Evolutionary conservation across 2,113 vertebrate genomes (phyloP).

Genomic region (Ptyas mucosa): DNA sequence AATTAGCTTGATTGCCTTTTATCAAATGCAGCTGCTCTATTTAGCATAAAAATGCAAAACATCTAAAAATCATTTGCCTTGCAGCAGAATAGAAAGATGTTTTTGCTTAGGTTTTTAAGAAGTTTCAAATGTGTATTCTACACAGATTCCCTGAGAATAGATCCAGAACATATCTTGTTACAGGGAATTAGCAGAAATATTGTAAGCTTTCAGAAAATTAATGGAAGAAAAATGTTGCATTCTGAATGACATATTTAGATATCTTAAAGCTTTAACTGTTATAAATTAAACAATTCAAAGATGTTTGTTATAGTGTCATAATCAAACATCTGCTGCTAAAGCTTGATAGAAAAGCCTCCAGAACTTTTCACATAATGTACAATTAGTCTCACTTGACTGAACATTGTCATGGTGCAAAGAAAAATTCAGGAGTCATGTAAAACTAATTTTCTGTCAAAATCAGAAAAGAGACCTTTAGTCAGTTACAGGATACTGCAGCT

Average conservation of each 20-base stretch:
- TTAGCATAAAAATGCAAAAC: conserved; percentile 82
- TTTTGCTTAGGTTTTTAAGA: conserved; percentile 79
- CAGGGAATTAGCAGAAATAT: conserved; percentile 77
- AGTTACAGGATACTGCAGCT: not conserved
- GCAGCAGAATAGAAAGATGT: conserved; percentile 75
- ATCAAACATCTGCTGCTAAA: conserved; percentile 59
- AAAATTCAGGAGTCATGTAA: conserved; percentile 54
- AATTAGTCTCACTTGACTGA: conserved; percentile 48
- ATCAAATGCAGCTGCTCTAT: conserved; percentile 75
- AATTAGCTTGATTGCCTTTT: conserved; percentile 82
- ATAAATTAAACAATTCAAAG: conserved; percentile 70
- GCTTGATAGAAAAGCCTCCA: conserved; percentile 52
- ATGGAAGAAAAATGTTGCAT: conserved; percentile 75
- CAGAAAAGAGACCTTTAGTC: conserved; percentile 44
- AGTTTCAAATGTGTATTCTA: conserved; percentile 77
- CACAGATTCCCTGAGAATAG: conserved; percentile 73
- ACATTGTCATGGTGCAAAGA: conserved; percentile 54
- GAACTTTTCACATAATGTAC: conserved; percentile 49
- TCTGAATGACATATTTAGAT: conserved; percentile 70
- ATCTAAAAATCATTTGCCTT: conserved; percentile 80
- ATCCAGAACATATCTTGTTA: conserved; percentile 76
- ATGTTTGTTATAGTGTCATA: conserved; percentile 61
- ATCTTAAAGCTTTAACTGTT: conserved; percentile 67
- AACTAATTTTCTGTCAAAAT: conserved; percentile 55
- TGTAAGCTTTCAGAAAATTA: conserved; percentile 79